Evolutionary conservation across 2,113 vertebrate species (phyloP).

Genomic region (Entosphenus tridentatus): DNA sequence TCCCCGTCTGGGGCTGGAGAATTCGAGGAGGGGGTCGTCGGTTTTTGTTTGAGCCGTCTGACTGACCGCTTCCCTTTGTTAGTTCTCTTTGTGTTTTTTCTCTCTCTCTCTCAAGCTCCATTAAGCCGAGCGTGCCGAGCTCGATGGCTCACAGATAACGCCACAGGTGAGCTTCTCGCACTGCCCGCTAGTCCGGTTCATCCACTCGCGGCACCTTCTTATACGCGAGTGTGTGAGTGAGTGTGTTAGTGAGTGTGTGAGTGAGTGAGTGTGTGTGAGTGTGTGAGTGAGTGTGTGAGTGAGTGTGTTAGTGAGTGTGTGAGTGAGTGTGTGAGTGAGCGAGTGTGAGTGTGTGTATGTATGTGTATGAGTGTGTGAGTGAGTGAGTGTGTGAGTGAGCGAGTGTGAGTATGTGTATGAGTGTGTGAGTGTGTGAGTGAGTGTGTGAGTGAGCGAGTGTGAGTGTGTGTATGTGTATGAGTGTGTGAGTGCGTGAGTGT

Average conservation of each 20-base stretch:
- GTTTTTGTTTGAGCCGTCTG: no score
- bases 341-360: neutral
- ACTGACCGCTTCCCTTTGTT: no score
- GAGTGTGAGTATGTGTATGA: neutral
- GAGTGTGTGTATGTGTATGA: neutral
- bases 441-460: neutral
- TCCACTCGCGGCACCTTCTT: neutral
- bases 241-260: neutral
- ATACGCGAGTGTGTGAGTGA: neutral
- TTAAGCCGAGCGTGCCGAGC: no score
- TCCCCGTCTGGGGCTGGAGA: no score
- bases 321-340: neutral
- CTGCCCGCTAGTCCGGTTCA: no score
- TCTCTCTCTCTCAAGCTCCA: no score
- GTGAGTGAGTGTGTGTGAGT: neutral
- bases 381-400: neutral
- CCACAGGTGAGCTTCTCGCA: no score
- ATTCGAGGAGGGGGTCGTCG: no score
- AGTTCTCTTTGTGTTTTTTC: no score
- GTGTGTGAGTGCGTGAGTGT: neutral
- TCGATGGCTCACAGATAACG: no score
- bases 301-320: neutral
- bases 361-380: neutral
- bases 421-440: conserved; percentile 1
- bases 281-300: neutral